Conservation (phyloP, 2,797 vertebrate genomes). For the Macropus fuliginosus region DNA sequence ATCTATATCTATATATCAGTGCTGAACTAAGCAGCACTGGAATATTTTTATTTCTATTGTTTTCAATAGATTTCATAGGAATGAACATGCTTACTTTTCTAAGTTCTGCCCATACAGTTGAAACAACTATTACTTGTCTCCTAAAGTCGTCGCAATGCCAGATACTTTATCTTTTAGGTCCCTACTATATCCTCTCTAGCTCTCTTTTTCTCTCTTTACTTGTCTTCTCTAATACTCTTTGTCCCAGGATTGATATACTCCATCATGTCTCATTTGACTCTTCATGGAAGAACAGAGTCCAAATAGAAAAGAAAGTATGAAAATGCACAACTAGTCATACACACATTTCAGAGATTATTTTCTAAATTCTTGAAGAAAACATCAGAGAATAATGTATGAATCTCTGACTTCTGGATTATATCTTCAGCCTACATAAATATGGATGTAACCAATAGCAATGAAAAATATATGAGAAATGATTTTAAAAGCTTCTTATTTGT, state of each 20-base stretch:
- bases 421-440: background rate
- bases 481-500: background rate
- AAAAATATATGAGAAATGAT: background rate
- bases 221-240: background rate
- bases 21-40: background rate
- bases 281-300: background rate
- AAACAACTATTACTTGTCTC: background rate
- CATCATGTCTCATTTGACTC: background rate
- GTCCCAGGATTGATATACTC: background rate
- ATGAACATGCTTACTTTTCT: background rate
- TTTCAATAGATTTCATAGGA: background rate
- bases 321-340: background rate
- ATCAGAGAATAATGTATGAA: background rate
- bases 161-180: background rate
- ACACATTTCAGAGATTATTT: background rate
- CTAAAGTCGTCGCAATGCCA: background rate
- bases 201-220: background rate
- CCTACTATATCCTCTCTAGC: background rate
- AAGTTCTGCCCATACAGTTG: background rate
- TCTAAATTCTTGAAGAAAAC: background rate
- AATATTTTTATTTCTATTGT: background rate
- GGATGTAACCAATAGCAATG: background rate
- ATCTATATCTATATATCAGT: background rate
- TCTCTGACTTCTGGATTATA: background rate
- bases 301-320: background rate